Evolutionary conservation across 2,888 invertebrate genomes (phyloP).

Genomic region (Caenorhabditis sp.): DNA sequence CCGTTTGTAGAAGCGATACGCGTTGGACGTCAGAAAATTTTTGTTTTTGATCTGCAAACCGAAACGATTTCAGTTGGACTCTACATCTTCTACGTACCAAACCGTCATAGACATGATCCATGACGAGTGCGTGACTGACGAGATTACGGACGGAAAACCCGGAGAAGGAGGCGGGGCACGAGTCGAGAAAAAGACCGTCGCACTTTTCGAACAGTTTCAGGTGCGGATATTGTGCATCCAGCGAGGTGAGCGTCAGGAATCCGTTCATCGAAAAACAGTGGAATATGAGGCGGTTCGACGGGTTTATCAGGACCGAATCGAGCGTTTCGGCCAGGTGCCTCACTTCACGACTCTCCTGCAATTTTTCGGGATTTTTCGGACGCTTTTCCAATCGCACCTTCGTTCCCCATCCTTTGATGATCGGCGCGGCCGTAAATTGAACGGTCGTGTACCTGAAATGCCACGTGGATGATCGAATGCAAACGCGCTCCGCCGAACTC

Average conservation of each 20-base stretch:
- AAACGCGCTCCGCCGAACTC: background rate
- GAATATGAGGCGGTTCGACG: conserved; percentile 28
- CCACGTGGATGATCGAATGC: background rate
- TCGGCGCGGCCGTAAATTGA: conserved; percentile 32
- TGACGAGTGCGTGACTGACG: conserved; percentile 32
- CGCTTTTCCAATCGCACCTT: too few relatives aligned
- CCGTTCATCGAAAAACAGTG: conserved; percentile 52
- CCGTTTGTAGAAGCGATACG: conserved; percentile 26
- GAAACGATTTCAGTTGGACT: background rate
- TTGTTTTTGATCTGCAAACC: conserved; percentile 27
- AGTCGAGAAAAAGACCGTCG: conserved; percentile 53
- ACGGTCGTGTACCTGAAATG: conserved; percentile 45
- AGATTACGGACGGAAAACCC: conserved; percentile 14
- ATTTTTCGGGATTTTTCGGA: background rate
- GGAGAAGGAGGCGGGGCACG: conserved; percentile 27
- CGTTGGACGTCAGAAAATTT: conserved; percentile 15
- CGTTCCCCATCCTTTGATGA: conserved; percentile 31
- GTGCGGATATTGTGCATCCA: conserved; percentile 37
- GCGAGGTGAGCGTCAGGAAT: conserved; percentile 29
- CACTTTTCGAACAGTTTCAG: conserved; percentile 38
- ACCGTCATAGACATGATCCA: conserved; percentile 47
- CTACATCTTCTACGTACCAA: background rate
- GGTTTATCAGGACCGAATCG: conserved; percentile 17
- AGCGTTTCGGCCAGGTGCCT: conserved; percentile 20
- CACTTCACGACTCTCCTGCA: conserved; percentile 42